Base-by-base conservation (phyloP, 1,140 invertebrate genomes). In the Oreohelix idahoensis region DNA sequence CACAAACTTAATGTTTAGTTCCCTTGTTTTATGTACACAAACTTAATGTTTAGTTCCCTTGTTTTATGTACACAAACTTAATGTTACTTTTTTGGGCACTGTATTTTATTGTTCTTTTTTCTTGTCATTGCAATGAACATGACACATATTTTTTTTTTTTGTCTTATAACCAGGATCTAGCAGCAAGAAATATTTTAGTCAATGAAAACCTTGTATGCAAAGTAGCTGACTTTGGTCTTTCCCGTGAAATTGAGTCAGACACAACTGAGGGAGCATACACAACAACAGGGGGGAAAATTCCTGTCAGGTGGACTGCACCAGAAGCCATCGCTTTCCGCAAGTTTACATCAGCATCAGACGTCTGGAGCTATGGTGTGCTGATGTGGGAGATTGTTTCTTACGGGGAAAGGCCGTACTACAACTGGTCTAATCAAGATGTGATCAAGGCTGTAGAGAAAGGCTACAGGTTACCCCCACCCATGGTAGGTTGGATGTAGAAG, bases 331-430 rank as follows among this genome's bases (percentile, higher is more conserved):
- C 98, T 35, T 99, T 98, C 94, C 95, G 98, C 81, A 99, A 99
- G 93, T 99, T 99, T 92, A 99, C 98, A 1, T 98, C 98, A 32
- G 97, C 98, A 17, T 98, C 97, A 82, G 98, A 99, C 93, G 98
- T 99, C 0, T 99, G 98, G 98, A 98, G 97, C 84, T 98, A 99
- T 94, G 98, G 98, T 38, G 98, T 99, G 82, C 97, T 99, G 10
- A 98, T 97, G 92, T 99, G 99, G 99, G 99, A 99, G 92, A 97
- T 99, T 0, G 98, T 99, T 96, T 98, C 97, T 23, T 99, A 99
- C 92, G 98, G 99, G 4, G 98, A 99, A 92, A 94, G 98, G 77
- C 99, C 98, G 23, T 99, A 99, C 93, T 99, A 98, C 98, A 99
- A 99, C 93, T 99, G 99, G 99, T 98, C 97, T 81, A 99, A 99